Evolutionary conservation across 2,888 invertebrate species (phyloP).

Genomic region (Nemotelus pantherinus): DNA sequence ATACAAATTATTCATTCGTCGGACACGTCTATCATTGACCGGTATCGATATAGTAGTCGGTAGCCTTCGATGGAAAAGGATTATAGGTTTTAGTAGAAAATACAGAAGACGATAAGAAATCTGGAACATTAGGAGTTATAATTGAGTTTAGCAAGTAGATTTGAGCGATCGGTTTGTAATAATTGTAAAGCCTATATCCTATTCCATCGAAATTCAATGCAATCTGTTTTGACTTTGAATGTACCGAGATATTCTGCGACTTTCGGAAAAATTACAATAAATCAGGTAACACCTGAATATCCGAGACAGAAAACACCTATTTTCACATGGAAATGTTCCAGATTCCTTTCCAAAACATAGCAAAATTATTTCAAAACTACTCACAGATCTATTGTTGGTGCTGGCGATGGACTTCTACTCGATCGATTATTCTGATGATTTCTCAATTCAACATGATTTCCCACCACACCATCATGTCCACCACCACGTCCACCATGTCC

Average conservation of each 20-base stretch:
- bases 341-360: slow-evolving; percentile 38
- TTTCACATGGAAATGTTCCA: not conserved
- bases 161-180: too few species aligned
- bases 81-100: not conserved
- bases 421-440: slow-evolving; percentile 52
- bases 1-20: slow-evolving; percentile 55
- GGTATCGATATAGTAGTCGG: not conserved
- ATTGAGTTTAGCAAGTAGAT: too few species aligned
- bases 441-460: slow-evolving; percentile 43
- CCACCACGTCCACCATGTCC: slow-evolving; percentile 38
- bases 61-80: slow-evolving; percentile 1
- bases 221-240: too few species aligned
- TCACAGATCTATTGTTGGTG: slow-evolving; percentile 57
- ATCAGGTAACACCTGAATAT: too few species aligned
- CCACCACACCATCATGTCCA: not conserved
- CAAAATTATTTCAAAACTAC: slow-evolving; percentile 47
- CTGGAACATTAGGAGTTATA: too few species aligned
- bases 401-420: slow-evolving; percentile 57
- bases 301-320: too few species aligned
- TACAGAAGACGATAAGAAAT: too few species aligned
- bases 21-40: slow-evolving; percentile 50
- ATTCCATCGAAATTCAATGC: too few species aligned
- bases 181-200: too few species aligned
- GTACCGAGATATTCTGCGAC: too few species aligned
- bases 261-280: too few species aligned